Base-by-base conservation (phyloP, 1,140 invertebrate species). In the Drosophila mauritiana region DNA sequence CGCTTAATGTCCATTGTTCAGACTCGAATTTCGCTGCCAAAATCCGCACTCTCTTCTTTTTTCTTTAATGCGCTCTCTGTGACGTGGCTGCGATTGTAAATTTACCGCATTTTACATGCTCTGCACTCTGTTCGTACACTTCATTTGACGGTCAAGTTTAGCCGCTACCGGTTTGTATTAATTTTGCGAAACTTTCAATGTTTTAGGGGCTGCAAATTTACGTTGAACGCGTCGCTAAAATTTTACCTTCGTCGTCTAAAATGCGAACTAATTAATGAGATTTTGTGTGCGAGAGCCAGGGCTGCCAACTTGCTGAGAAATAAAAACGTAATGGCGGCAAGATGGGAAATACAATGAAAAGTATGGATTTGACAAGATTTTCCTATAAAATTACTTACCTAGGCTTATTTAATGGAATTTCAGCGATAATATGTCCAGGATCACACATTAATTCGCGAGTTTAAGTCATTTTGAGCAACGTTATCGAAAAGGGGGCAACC, bases 191-290 rank as follows among this genome's bases (percentile, higher is more conserved):
- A 72, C 46, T 73, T 73, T 69, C 55, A 68, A 37, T 61, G 49
- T 54, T 62, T 79, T 62, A 37, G 42, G 57, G 51, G 69, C 13
- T 86, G n/a, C 72, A 79, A 77, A 63, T 52, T 45, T 79, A 61
- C 67, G 72, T 58, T 59, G 67, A 88, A 82, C 83, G 84, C 83
- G 83, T 88, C 83, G 79, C 67, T 61, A 69, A 79, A 83, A 69
- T 77, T 86, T 86, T 86, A 86, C 83, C 83, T 86, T 86, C 84
- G 81, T 85, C 82, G 79, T 86, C 83, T 79, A 86, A 86, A 86
- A 86, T 86, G 83, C 83, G 83, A 86, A 86, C 83, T 86, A 86
- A 86, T 89, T 86, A 88, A 88, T 88, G 82, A 84, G 80, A 68
- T 76, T 82, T 84, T 83, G 80, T 83, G 70, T 80, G 80, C 46